phyloP scores from a whole-genome alignment of 2,113 vertebrate species.

The Suricata suricatta region DNA sequence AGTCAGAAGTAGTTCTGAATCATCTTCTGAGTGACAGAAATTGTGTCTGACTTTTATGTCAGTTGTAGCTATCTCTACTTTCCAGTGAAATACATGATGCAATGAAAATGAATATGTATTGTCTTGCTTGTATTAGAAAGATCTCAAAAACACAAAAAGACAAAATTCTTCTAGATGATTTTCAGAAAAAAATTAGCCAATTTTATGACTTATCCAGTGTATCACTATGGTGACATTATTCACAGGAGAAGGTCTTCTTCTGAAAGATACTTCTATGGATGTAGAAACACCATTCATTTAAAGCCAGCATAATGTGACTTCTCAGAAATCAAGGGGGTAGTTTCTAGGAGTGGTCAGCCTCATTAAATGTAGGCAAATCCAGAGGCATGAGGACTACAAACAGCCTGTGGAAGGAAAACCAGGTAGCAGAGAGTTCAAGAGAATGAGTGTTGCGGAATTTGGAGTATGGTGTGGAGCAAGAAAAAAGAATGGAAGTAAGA shows the following conservation, averaged over 20 bases:
- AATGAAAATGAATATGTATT: neutral
- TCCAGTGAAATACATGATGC: neutral
- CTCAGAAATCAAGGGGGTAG: neutral
- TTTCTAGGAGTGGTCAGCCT: neutral
- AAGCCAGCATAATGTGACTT: neutral
- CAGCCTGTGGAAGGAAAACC: neutral
- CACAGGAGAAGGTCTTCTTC: neutral
- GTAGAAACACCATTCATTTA: neutral
- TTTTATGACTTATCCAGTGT: neutral
- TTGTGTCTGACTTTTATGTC: neutral
- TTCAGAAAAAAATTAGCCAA: neutral
- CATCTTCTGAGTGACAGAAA: neutral
- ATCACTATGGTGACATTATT: neutral
- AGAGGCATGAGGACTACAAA: neutral
- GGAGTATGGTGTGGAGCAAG: neutral
- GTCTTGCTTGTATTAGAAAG: neutral
- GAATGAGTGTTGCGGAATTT: neutral
- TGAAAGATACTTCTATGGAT: neutral
- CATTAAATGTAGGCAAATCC: neutral
- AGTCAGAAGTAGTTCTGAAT: constrained; percentile 19
- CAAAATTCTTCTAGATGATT: neutral
- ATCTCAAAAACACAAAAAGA: neutral
- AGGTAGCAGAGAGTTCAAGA: neutral
- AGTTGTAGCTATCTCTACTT: neutral
- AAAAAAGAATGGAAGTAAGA: neutral